phyloP scores from a whole-genome alignment of 2,113 vertebrate species.

The Oenanthe melanoleuca region DNA sequence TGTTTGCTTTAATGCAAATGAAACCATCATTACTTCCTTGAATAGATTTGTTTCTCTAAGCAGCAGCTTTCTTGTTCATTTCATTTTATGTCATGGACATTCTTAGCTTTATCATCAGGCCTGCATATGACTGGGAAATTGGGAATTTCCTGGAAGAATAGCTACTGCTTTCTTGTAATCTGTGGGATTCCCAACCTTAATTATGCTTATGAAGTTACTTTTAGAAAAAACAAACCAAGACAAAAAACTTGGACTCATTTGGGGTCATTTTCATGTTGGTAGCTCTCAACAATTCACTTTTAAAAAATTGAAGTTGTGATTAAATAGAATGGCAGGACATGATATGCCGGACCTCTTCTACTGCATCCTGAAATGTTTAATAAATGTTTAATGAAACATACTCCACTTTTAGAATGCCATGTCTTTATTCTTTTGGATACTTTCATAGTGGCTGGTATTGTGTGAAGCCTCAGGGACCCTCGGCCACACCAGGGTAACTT shows the following conservation, averaged over 20 bases:
- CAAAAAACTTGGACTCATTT: fast-evolving
- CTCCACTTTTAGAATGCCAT: background rate
- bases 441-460: background rate
- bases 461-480: background rate
- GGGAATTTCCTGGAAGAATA: background rate
- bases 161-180: background rate
- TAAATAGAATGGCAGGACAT: background rate
- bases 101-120: background rate
- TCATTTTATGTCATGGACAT: background rate
- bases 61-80: background rate
- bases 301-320: background rate
- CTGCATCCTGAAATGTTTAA: background rate
- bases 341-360: background rate
- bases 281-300: background rate
- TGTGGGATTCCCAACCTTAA: background rate
- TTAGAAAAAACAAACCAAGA: background rate
- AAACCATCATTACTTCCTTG: background rate
- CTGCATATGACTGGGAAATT: background rate
- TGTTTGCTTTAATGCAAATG: background rate
- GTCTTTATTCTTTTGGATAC: background rate
- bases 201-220: background rate
- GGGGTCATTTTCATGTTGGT: background rate
- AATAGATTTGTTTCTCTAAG: background rate
- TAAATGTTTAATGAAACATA: background rate
- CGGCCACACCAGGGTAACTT: background rate